Conservation (phyloP, 2,113 vertebrate species). For the Rattus rattus region DNA sequence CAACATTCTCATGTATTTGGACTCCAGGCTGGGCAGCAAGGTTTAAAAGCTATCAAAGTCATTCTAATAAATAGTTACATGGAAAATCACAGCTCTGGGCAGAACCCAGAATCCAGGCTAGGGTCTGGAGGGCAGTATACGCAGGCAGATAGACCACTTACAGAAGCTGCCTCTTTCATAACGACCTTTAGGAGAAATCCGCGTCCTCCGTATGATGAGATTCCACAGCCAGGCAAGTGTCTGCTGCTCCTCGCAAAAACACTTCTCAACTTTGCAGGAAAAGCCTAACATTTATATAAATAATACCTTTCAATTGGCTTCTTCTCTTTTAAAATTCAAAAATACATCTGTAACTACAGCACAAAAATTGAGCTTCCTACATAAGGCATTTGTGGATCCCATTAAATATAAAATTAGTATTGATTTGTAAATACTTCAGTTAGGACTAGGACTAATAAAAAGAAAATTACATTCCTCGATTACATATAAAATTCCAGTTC, state of each 20-base stretch:
- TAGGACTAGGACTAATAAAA: conserved; percentile 63
- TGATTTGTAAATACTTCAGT: conserved; percentile 79
- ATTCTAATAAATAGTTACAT: not conserved
- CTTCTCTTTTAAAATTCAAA: conserved; percentile 71
- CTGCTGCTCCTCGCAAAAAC: conserved; percentile 15
- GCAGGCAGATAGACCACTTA: accelerated
- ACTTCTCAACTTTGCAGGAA: conserved; percentile 11
- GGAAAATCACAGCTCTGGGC: not conserved
- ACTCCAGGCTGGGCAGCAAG: not conserved
- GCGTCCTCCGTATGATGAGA: not conserved
- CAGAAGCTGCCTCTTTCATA: not conserved
- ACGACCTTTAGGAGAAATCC: not conserved
- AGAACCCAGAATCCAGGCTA: not conserved
- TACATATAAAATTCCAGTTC: conserved; percentile 67
- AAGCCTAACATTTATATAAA: conserved; percentile 68
- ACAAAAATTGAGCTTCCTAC: conserved; percentile 70
- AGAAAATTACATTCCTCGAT: conserved; percentile 62
- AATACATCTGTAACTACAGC: conserved; percentile 74
- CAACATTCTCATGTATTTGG: not conserved
- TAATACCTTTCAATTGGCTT: conserved; percentile 65
- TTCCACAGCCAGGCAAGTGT: not conserved
- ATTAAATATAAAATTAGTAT: conserved; percentile 77
- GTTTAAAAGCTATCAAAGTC: not conserved
- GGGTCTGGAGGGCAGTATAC: too few species aligned
- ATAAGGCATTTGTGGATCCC: conserved; percentile 72